Conservation (phyloP, 2,113 vertebrate species). For the Toxostoma redivivum region DNA sequence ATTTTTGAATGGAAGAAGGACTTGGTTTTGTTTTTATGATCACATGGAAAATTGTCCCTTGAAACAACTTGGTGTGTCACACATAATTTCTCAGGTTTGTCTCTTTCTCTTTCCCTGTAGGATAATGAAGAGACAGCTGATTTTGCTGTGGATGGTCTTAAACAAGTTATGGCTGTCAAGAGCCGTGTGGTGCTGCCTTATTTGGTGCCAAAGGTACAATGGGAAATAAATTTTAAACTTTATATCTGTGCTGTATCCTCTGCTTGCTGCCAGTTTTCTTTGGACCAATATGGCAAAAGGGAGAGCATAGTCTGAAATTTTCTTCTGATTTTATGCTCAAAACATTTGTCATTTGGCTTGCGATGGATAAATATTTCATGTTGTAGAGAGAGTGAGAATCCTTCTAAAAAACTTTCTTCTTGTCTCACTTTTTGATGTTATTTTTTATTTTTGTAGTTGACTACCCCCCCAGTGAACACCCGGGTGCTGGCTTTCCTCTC, state of each 20-base stretch:
- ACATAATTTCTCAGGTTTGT: neutral
- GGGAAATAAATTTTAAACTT: neutral
- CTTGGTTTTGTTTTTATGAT: neutral
- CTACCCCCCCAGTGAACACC: conserved; percentile 90
- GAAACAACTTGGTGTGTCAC: neutral
- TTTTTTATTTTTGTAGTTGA: conserved; percentile 75
- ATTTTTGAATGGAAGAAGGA: neutral
- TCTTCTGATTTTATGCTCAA: neutral
- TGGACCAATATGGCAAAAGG: neutral
- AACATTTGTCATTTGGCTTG: neutral
- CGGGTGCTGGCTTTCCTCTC: conserved; percentile 96
- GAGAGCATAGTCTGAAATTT: neutral
- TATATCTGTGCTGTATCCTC: neutral
- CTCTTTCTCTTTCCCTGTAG: conserved; percentile 57
- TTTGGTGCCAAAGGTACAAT: conserved; percentile 90
- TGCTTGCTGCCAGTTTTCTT: neutral
- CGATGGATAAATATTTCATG: neutral
- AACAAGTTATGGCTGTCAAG: conserved; percentile 98
- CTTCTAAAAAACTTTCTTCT: neutral
- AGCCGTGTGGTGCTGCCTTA: conserved; percentile 97
- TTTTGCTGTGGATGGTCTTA: conserved; percentile 95
- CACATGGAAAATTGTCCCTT: neutral
- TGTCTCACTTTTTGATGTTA: neutral
- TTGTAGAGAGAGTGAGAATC: neutral
- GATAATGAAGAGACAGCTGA: conserved; percentile 85